phyloP scores from a whole-genome alignment of 2,113 vertebrate genomes.

The Oxygymnocypris stewartii region DNA sequence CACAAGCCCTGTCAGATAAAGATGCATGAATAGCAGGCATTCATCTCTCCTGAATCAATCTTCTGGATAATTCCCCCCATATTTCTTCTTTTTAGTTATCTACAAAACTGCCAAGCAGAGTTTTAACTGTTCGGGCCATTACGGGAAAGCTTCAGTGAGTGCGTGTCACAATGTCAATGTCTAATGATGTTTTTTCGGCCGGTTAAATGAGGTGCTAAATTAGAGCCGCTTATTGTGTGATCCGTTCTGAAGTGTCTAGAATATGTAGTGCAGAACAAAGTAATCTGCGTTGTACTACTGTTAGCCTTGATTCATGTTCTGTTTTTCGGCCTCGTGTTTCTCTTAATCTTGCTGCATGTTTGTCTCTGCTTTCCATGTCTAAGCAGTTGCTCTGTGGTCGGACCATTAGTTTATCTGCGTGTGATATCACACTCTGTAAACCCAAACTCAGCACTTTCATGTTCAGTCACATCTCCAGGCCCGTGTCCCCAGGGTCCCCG shows the following conservation, averaged over 20 bases:
- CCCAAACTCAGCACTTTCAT: conserved; percentile 54
- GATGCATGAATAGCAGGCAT: conserved; percentile 67
- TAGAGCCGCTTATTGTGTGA: conserved; percentile 66
- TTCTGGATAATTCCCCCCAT: conserved; percentile 75
- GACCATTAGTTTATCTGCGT: conserved; percentile 33
- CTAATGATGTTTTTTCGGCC: conserved; percentile 68
- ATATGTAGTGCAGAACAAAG: conserved; percentile 37
- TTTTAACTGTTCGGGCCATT: conserved; percentile 72
- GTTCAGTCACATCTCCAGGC: conserved; percentile 66
- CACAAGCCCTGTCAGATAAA: conserved; percentile 72
- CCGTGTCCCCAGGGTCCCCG: conserved; percentile 68
- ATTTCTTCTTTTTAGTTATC: conserved; percentile 75
- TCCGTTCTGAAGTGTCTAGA: conserved; percentile 46
- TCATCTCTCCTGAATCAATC: conserved; percentile 75
- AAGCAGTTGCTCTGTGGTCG: conserved; percentile 43
- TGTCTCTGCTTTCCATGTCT: conserved; percentile 36
- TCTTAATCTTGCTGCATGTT: conserved; percentile 41
- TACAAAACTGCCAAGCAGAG: conserved; percentile 68
- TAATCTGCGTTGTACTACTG: conserved; percentile 34
- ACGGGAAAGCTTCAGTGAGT: conserved; percentile 69
- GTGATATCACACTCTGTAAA: conserved; percentile 32
- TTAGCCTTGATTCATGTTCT: conserved; percentile 27
- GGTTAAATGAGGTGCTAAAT: conserved; percentile 78
- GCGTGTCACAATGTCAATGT: conserved; percentile 70
- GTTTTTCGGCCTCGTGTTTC: background rate